A percentile compares a stretch with the other conserved stretches of the same genome.
Evolutionary conservation across 2,113 vertebrate genomes (phyloP).

Genomic region (Nansenia antarctica): DNA sequence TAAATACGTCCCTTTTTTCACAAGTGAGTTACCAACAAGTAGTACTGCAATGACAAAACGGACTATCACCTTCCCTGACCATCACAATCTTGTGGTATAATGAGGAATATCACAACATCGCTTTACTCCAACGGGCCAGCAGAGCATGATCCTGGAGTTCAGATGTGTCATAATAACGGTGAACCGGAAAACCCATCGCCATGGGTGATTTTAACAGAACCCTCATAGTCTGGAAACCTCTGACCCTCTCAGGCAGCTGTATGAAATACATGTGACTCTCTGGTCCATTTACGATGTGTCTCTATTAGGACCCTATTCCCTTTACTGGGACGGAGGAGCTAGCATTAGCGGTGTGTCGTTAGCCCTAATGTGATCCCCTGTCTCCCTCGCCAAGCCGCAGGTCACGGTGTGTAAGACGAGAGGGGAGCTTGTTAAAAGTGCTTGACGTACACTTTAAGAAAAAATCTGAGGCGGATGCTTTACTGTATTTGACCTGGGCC

Average conservation of each 20-base stretch:
- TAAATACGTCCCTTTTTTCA: not conserved
- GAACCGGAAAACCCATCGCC: conserved; percentile 35
- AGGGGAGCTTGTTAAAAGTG: not conserved
- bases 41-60: too few species aligned
- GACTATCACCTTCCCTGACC: not conserved
- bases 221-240: conserved; percentile 9
- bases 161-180: conserved; percentile 1
- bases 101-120: not conserved
- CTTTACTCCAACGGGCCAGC: not conserved
- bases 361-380: conserved; percentile 8
- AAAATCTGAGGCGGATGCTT: conserved; percentile 8
- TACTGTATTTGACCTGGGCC: not conserved
- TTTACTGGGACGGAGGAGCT: not conserved
- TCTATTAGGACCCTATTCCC: conserved; percentile 19
- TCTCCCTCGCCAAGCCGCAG: not conserved
- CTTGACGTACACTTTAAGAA: not conserved
- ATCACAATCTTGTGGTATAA: not conserved
- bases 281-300: conserved; percentile 20
- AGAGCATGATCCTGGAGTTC: not conserved
- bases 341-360: not conserved
- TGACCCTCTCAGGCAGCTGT: conserved; percentile 13
- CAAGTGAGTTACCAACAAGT: not conserved
- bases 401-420: conserved; percentile 6
- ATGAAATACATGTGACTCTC: conserved; percentile 8
- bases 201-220: conserved; percentile 1